These are phyloP conservation scores for Semicossyphus pulcher DNA, from an alignment of 2,113 vertebrate species.

Conservation along the genomic window DNA sequence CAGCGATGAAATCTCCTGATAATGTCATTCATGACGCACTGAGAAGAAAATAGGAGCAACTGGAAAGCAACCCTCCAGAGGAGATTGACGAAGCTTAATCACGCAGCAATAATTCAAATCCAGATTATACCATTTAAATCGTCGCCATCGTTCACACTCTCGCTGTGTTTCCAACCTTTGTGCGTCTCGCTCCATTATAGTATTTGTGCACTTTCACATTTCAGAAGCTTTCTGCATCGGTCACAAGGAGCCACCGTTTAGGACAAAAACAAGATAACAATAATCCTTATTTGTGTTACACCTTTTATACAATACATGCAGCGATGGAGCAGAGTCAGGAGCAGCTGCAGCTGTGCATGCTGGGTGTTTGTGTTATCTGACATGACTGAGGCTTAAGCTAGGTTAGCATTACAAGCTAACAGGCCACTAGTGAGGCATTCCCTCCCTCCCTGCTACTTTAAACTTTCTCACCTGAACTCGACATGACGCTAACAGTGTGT, in stretches of 20 bases:
- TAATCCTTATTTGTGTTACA: background rate
- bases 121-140: constrained; percentile 3
- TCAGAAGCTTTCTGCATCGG: background rate
- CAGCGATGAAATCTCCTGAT: constrained; percentile 55
- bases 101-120: background rate
- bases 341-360: no score
- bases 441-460: no score
- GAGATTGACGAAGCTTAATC: constrained; percentile 11
- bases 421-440: no score
- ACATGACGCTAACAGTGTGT: no score
- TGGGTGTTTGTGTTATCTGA: no score
- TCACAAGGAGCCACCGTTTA: background rate
- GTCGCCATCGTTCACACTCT: background rate
- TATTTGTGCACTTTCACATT: background rate
- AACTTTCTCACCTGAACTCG: no score
- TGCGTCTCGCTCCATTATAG: background rate
- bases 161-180: background rate
- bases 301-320: background rate
- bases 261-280: background rate
- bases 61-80: constrained; percentile 12
- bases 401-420: no score
- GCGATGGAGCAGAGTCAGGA: background rate
- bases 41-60: constrained; percentile 15
- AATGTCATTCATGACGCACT: constrained; percentile 29
- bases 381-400: no score